Percentiles rank a stretch among this genome's conserved stretches.
phyloP scores from a whole-genome alignment of 2,113 vertebrate genomes.

The Bos taurus region ARS-UCD2.0 NC_037338.1:64767501-64768000 shows the following conservation, averaged over 20 bases:
- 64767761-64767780: slow-evolving; percentile 68
- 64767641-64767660: slow-evolving; percentile 66
- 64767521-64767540: slow-evolving; percentile 79
- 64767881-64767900: slow-evolving; percentile 51
- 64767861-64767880: slow-evolving; percentile 72
- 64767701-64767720: slow-evolving; percentile 31
- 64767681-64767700: slow-evolving; percentile 63
- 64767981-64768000: background rate
- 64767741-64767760: slow-evolving; percentile 63
- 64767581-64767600: slow-evolving; percentile 81
- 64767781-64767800: slow-evolving; percentile 63
- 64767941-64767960: background rate
- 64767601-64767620: slow-evolving; percentile 68
- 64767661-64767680: slow-evolving; percentile 62
- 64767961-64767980: slow-evolving; percentile 21
- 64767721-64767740: slow-evolving; percentile 49
- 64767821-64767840: slow-evolving; percentile 27
- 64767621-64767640: slow-evolving; percentile 77
- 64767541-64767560: slow-evolving; percentile 81
- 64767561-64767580: slow-evolving; percentile 78
- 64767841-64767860: slow-evolving; percentile 55
- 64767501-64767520: slow-evolving; percentile 80
- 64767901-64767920: background rate
- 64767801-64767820: slow-evolving; percentile 46
- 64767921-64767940: background rate